Evolutionary conservation across 2,888 invertebrate genomes (phyloP).

Genomic region (Proisotoma minuta): DNA sequence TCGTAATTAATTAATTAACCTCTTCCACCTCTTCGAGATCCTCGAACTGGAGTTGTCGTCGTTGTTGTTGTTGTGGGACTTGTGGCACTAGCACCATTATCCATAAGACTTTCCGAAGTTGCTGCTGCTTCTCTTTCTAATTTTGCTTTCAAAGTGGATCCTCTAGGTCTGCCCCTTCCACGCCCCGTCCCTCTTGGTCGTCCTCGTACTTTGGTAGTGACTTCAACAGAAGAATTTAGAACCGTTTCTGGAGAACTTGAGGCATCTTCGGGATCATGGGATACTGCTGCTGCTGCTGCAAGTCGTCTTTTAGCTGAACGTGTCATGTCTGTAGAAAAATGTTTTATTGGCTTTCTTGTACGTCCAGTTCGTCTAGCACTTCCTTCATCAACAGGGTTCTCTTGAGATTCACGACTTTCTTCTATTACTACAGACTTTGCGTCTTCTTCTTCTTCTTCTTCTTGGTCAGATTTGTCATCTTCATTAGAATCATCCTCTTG

Average conservation of each 20-base stretch:
- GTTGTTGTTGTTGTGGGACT: too few species aligned
- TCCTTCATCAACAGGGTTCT: not conserved
- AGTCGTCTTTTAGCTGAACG: slow-evolving; percentile 15
- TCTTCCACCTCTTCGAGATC: too few species aligned
- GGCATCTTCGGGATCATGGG: not conserved
- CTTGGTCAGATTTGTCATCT: slow-evolving; percentile 46
- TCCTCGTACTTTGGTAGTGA: slow-evolving; percentile 9
- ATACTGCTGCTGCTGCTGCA: not conserved
- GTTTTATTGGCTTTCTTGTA: slow-evolving; percentile 36
- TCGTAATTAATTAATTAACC: too few species aligned
- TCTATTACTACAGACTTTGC: slow-evolving; percentile 74
- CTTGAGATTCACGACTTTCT: not conserved
- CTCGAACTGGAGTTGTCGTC: too few species aligned
- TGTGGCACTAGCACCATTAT: too few species aligned
- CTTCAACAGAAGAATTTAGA: not conserved
- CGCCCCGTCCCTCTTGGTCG: slow-evolving; percentile 31
- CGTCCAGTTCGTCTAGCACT: slow-evolving; percentile 23
- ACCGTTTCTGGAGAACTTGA: not conserved
- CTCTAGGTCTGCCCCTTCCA: slow-evolving; percentile 39
- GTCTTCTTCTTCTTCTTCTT: slow-evolving; percentile 53
- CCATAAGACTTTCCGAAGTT: too few species aligned
- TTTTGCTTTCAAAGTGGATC: slow-evolving; percentile 38
- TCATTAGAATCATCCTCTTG: slow-evolving; percentile 49
- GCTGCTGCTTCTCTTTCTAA: slow-evolving; percentile 9
- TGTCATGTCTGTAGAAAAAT: slow-evolving; percentile 25